Percentiles rank a stretch among this genome's conserved stretches.
These are phyloP conservation scores for Dendrophyllia cribrosa DNA, from an alignment of 64 coral and sea anemone genomes.

Conservation along the genomic window DNA sequence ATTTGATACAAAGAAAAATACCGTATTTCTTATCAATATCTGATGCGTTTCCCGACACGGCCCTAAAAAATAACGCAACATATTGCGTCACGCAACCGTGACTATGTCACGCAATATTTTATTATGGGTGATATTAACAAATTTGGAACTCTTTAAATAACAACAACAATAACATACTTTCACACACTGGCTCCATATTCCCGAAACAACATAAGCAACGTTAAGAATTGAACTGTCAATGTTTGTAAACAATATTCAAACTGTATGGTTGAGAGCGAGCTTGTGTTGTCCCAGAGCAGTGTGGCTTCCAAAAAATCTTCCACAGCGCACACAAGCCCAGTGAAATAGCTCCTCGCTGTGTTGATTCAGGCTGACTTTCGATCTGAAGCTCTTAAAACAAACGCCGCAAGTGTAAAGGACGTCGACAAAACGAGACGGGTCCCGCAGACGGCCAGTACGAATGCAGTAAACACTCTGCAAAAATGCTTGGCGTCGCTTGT, in stretches of 20 bases:
- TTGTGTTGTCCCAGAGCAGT: constrained; percentile 96
- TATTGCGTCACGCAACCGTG: neutral
- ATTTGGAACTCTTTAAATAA: neutral
- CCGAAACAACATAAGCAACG: neutral
- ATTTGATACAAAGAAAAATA: too few species aligned
- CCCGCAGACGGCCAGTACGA: constrained; percentile 22
- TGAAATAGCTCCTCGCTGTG: constrained; percentile 91
- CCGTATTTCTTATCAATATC: too few species aligned
- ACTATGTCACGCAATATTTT: neutral
- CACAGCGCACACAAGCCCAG: constrained; percentile 91
- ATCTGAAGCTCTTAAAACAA: constrained; percentile 90
- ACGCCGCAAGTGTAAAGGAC: constrained; percentile 84
- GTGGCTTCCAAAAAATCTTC: constrained; percentile 87
- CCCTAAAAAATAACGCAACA: neutral
- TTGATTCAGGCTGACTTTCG: constrained; percentile 82
- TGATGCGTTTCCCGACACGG: too few species aligned
- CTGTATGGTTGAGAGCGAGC: constrained; percentile 53
- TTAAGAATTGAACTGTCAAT: neutral
- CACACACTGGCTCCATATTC: neutral
- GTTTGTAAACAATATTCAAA: constrained; percentile 1
- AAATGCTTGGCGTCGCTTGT: constrained; percentile 19
- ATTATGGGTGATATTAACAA: neutral
- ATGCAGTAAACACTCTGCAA: constrained; percentile 72
- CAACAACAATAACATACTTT: neutral
- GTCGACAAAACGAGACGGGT: neutral